Evolutionary conservation across 2,797 vertebrate genomes (phyloP).

Genomic region (Austrolebias charrua): DNA sequence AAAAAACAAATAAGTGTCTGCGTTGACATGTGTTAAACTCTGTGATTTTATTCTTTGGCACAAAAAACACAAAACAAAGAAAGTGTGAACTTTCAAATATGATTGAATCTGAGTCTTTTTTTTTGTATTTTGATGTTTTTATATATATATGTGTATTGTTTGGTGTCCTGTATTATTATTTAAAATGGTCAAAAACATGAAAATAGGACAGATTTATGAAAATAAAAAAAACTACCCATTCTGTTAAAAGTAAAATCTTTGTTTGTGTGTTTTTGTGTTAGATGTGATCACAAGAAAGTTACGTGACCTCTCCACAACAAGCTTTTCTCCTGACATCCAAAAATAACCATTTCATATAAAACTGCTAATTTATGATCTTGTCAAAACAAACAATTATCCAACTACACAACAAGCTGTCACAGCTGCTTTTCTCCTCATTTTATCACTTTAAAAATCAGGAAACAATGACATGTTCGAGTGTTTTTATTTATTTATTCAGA

Average conservation of each 20-base stretch:
- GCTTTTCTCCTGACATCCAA: conserved; percentile 37
- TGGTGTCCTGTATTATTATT: too few relatives aligned
- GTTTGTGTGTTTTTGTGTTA: conserved; percentile 5
- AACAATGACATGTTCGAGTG: conserved; percentile 5
- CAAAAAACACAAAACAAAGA: too few relatives aligned
- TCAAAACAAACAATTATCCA: conserved; percentile 39
- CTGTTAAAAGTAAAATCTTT: conserved; percentile 12
- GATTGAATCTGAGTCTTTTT: too few relatives aligned
- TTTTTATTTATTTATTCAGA: conserved; percentile 9
- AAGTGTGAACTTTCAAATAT: too few relatives aligned
- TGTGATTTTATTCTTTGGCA: too few relatives aligned
- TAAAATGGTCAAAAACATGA: not conserved
- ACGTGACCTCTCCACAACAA: conserved; percentile 23
- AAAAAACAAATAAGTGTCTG: too few relatives aligned
- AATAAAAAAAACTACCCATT: not conserved
- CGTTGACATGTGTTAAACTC: too few relatives aligned
- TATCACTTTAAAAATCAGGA: conserved; percentile 9
- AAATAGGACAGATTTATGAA: conserved; percentile 16
- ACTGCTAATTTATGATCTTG: conserved; percentile 28
- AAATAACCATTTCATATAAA: conserved; percentile 45
- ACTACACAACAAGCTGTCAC: conserved; percentile 26
- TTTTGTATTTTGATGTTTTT: too few relatives aligned
- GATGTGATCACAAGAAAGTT: conserved; percentile 30
- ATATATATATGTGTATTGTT: too few relatives aligned
- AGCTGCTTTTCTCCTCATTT: conserved; percentile 20